Base-by-base conservation (phyloP, 2,113 vertebrate species). In the Lucifuga dentata region DNA sequence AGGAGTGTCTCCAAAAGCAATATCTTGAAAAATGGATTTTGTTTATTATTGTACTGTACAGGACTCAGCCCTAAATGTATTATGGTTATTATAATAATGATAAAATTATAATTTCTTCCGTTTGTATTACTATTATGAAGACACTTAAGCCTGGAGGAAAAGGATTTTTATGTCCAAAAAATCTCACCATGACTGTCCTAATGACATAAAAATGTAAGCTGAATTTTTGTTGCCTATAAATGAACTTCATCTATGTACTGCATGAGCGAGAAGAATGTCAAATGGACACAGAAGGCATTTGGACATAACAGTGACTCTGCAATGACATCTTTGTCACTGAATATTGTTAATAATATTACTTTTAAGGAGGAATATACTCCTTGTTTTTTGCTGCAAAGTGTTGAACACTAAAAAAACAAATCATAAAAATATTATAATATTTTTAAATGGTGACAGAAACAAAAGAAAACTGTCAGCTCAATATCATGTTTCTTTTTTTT, bases 321-420 rank as follows among this genome's bases (percentile, higher is more conserved):
- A 81, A 69, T 39, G 82, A 88, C 89, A 84, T 78, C 87, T 83
- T 83, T 66, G 90, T 91, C 89, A 83, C 86, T 88, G 88, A 90
- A 86, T 87, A 86, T 91, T 92, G 90, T 93, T 90, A 91, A 90
- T 88, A 88, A 91, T 92, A 91, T 90, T 87, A 85, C 86, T 92
- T 91, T 88, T 67, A 56, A 88, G 86, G 89, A 89, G 84, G 75
- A 84, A 75, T 61, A 36, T 61, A 58, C 90, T 92, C 91, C 89
- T 92, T 86, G 82, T 83, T 87, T 89, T 90, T 92, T 93, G 93
- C 93, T 94, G 92, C 92, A 93, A 92, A 93, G 92, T 93, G 93
- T 93, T 92, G 92, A 94, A 94, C 93, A 94, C 93, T 94, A 94
- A 94, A 93, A 93, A 94, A 93, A 92, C 91, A 92, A 92, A 90